Conservation (phyloP, 92 coral and sea anemone genomes). For the Siderastrea radians region DNA sequence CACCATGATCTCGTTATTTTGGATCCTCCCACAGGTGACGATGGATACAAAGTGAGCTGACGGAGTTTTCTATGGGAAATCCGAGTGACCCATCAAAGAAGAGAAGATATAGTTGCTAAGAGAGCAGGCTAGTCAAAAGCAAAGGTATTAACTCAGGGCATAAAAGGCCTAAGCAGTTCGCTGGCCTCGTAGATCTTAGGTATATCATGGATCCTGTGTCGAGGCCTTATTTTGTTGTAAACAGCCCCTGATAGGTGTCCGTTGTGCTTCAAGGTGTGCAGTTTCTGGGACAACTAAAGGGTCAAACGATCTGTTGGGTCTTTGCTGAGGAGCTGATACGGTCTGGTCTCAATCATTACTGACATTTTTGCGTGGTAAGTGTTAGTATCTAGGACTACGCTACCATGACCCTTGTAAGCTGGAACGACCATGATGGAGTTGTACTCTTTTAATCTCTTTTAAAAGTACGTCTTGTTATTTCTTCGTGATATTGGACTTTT, state of each 20-base stretch:
- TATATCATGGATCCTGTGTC: too few relatives aligned
- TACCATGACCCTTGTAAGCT: constrained; percentile 63
- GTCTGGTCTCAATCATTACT: not conserved
- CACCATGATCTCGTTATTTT: too few relatives aligned
- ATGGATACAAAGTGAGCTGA: too few relatives aligned
- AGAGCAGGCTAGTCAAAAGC: too few relatives aligned
- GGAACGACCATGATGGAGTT: constrained; percentile 45
- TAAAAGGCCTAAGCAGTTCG: too few relatives aligned
- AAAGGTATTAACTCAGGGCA: too few relatives aligned
- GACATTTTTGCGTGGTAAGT: constrained; percentile 26
- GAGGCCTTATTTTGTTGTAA: too few relatives aligned
- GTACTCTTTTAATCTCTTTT: constrained; percentile 33
- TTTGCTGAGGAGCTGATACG: not conserved
- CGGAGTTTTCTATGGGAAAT: too few relatives aligned
- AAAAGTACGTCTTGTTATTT: constrained; percentile 20
- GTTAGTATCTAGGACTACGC: constrained; percentile 25
- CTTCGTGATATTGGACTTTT: constrained; percentile 65
- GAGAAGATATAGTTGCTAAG: too few relatives aligned
- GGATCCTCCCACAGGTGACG: too few relatives aligned
- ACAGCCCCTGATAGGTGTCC: not conserved
- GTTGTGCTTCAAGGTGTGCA: not conserved
- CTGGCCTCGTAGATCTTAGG: too few relatives aligned
- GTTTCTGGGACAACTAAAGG: not conserved
- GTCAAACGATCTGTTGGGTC: not conserved
- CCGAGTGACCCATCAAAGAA: too few relatives aligned